Percentiles rank a stretch among this genome's conserved stretches.
phyloP scores from a whole-genome alignment of 2,113 vertebrate genomes.

The Plecturocebus donacophilus region DNA sequence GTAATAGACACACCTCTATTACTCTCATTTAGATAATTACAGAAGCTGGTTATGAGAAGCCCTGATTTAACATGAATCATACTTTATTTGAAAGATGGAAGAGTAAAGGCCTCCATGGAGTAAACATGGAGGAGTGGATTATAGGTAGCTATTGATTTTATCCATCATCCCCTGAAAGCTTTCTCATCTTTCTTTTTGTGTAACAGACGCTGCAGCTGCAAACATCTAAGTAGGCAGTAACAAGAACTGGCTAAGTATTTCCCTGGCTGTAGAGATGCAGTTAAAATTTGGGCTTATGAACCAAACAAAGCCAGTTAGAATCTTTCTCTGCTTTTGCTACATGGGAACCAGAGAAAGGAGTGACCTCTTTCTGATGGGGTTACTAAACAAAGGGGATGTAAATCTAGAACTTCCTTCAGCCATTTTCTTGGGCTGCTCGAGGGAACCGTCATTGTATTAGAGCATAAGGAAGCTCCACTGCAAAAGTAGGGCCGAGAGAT shows the following conservation, averaged over 20 bases:
- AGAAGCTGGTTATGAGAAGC: not conserved
- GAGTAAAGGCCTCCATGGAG: not conserved
- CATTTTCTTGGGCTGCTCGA: not conserved
- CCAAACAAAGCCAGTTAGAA: not conserved
- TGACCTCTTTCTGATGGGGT: not conserved
- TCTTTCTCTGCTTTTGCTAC: not conserved
- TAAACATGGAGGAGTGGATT: not conserved
- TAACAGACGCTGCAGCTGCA: not conserved
- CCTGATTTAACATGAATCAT: not conserved
- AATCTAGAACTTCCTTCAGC: not conserved
- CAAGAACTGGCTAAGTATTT: not conserved
- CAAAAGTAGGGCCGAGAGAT: not conserved
- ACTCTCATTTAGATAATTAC: not conserved
- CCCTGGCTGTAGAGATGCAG: not conserved
- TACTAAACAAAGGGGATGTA: not conserved
- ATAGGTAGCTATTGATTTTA: not conserved
- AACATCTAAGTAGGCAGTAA: not conserved
- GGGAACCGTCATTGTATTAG: not conserved
- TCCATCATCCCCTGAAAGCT: not conserved
- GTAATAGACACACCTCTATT: not conserved
- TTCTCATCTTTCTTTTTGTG: not conserved
- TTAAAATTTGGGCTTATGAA: not conserved
- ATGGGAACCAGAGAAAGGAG: not conserved
- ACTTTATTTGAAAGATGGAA: not conserved
- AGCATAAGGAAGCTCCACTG: not conserved